These are phyloP conservation scores for Rynchops niger DNA, from an alignment of 2,113 vertebrate genomes.

Conservation along the genomic window DNA sequence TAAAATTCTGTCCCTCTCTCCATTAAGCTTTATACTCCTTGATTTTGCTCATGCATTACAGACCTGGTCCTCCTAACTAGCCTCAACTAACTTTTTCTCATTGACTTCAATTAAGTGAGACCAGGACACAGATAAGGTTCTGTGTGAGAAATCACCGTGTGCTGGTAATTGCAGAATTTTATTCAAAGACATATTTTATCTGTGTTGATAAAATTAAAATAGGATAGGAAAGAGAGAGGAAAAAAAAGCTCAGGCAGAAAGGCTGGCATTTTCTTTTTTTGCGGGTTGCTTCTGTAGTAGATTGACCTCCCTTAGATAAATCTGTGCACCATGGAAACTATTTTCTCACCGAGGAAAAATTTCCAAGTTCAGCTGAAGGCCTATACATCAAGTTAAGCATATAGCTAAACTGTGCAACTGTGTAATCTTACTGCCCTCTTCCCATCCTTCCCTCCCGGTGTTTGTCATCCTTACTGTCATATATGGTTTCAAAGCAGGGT, in stretches of 20 bases:
- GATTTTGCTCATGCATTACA: neutral
- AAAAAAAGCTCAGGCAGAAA: constrained; percentile 10
- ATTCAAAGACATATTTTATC: constrained; percentile 55
- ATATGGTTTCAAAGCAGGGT: constrained; percentile 47
- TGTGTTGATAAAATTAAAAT: constrained; percentile 53
- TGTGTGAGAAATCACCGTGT: neutral
- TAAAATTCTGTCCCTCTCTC: neutral
- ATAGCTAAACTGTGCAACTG: constrained; percentile 47
- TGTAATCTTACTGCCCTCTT: constrained; percentile 59
- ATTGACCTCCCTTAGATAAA: constrained; percentile 65
- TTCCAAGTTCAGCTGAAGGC: constrained; percentile 48
- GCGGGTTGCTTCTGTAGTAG: neutral
- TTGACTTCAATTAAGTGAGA: constrained; percentile 43
- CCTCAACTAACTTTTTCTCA: constrained; percentile 35
- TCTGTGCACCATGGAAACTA: constrained; percentile 61
- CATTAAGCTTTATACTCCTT: neutral
- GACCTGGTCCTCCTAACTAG: neutral
- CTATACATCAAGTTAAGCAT: constrained; percentile 56
- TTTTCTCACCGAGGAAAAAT: constrained; percentile 61
- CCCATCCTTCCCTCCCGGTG: constrained; percentile 10
- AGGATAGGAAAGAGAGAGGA: neutral
- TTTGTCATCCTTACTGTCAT: constrained; percentile 53
- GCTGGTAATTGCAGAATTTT: constrained; percentile 44
- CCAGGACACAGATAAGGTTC: neutral
- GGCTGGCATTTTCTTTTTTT: constrained; percentile 27